These are phyloP conservation scores for Sweltsa coloradensis DNA, from an alignment of 1,140 invertebrate genomes.

Conservation along the genomic window DNA sequence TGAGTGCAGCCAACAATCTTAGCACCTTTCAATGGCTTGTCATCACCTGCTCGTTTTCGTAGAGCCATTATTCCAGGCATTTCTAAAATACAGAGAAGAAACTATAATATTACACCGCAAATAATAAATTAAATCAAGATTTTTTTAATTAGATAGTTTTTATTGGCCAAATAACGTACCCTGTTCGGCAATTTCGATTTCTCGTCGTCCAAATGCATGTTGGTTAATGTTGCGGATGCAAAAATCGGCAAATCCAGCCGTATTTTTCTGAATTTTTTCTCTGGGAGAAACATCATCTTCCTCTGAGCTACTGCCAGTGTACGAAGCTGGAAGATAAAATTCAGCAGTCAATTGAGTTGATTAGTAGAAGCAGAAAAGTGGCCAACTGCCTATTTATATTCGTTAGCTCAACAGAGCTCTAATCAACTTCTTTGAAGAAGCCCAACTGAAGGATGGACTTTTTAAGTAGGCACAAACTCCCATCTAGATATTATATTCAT, in stretches of 20 bases:
- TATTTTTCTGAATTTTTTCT: slow-evolving; percentile 73
- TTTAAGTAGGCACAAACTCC: no score
- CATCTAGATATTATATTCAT: no score
- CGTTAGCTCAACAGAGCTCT: no score
- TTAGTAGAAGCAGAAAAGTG: no score
- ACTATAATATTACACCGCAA: background rate
- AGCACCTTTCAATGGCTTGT: slow-evolving; percentile 89
- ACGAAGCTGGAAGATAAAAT: slow-evolving; percentile 62
- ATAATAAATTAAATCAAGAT: background rate
- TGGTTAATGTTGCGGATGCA: slow-evolving; percentile 86
- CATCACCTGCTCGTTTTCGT: slow-evolving; percentile 75
- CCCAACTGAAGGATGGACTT: no score
- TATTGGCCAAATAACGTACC: slow-evolving; percentile 34
- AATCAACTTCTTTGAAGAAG: no score
- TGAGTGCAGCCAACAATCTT: slow-evolving; percentile 96
- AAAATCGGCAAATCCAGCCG: slow-evolving; percentile 71
- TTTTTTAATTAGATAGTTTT: no score
- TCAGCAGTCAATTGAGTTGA: no score
- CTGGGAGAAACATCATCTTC: slow-evolving; percentile 75
- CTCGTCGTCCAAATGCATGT: slow-evolving; percentile 82
- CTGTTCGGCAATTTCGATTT: slow-evolving; percentile 98
- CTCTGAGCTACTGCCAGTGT: slow-evolving; percentile 78
- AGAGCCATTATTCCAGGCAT: slow-evolving; percentile 97
- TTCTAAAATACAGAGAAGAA: slow-evolving; percentile 39
- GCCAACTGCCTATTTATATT: no score